Evolutionary conservation across 2,113 vertebrate genomes (phyloP).

Genomic region (Egretta garzetta): DNA sequence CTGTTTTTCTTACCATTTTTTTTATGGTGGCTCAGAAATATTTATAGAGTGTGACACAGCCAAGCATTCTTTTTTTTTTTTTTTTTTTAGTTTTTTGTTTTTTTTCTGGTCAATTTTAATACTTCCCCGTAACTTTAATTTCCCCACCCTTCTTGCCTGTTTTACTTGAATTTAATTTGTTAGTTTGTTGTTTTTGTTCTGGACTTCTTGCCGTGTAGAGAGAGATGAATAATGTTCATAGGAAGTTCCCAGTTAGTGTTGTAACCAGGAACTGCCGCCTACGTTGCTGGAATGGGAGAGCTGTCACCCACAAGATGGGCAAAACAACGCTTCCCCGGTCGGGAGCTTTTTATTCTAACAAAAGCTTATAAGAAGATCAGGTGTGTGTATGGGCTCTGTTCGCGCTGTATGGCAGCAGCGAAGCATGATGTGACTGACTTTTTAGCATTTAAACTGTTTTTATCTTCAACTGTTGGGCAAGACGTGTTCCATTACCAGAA

Average conservation of each 20-base stretch:
- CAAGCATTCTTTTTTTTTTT: neutral
- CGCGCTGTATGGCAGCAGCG: neutral
- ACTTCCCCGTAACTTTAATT: too few relatives aligned
- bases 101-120: too few relatives aligned
- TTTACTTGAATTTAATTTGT: too few relatives aligned
- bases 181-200: conserved; percentile 1
- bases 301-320: neutral
- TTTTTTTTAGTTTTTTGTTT: too few relatives aligned
- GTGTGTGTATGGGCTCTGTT: neutral
- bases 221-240: conserved; percentile 24
- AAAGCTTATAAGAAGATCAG: neutral
- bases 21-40: conserved; percentile 2
- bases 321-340: neutral
- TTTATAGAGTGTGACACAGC: conserved; percentile 37
- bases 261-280: neutral
- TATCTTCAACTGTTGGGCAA: neutral
- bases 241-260: conserved; percentile 17
- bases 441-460: conserved; percentile 7
- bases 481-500: neutral
- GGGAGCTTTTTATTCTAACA: neutral
- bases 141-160: too few relatives aligned
- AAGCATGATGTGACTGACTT: neutral
- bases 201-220: conserved; percentile 1
- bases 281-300: neutral
- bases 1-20: neutral